Conservation (phyloP, 2,888 invertebrate genomes). For the Xestia ashworthii region DNA sequence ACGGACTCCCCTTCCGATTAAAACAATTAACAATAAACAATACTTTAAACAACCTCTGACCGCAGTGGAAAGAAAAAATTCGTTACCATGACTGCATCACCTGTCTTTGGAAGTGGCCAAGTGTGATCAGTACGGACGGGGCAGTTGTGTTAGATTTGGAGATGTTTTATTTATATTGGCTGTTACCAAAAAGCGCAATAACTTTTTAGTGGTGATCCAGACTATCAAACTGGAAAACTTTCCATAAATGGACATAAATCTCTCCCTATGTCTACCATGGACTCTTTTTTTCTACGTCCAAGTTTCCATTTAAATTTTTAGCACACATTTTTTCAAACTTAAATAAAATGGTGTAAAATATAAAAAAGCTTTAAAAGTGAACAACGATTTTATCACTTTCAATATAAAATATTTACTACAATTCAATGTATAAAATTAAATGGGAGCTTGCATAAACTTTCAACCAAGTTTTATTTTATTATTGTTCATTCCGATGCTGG, state of each 20-base stretch:
- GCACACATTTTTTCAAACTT: not conserved
- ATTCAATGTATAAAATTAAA: not conserved
- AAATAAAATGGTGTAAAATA: not conserved
- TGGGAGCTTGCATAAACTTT: not conserved
- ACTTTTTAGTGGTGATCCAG: not conserved
- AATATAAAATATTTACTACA: not conserved
- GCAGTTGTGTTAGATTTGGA: constrained; percentile 26
- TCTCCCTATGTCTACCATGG: not conserved
- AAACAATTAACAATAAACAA: constrained; percentile 70
- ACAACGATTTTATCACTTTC: not conserved
- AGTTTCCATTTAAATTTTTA: not conserved
- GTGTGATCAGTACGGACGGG: constrained; percentile 22
- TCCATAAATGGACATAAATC: not conserved
- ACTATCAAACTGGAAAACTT: not conserved
- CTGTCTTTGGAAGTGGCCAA: constrained; percentile 62
- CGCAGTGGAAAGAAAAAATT: constrained; percentile 58
- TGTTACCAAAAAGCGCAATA: not conserved
- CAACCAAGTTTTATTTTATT: not conserved
- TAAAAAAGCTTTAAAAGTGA: not conserved
- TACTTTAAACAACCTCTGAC: constrained; percentile 62
- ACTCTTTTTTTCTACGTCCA: not conserved
- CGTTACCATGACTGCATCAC: constrained; percentile 64
- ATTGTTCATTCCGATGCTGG: not conserved
- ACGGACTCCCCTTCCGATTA: constrained; percentile 60
- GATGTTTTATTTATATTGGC: not conserved